phyloP scores from a whole-genome alignment of 2,888 invertebrate species.

The Gastracanthus pulcherrimus region DNA sequence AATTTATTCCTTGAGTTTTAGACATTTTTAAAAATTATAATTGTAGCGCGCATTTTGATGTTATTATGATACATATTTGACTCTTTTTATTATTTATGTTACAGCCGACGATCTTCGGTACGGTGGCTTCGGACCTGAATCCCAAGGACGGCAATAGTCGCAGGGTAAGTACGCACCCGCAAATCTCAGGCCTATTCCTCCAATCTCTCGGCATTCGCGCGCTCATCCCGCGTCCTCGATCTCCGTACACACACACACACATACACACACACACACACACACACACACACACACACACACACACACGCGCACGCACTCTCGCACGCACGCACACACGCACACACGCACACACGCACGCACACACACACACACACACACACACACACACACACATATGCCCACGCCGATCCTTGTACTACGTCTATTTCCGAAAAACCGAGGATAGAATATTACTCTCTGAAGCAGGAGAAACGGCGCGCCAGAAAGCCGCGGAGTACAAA shows the following conservation, averaged over 20 bases:
- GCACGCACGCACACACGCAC: background rate
- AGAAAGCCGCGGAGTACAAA: background rate
- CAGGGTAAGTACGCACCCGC: slow-evolving; percentile 78
- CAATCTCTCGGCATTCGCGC: slow-evolving; percentile 7
- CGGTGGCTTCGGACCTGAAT: slow-evolving; percentile 81
- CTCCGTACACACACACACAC: background rate
- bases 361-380: background rate
- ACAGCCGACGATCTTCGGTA: slow-evolving; percentile 83
- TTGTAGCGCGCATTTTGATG: too few relatives aligned
- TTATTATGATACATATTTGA: background rate
- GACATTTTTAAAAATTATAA: too few relatives aligned
- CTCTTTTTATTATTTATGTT: slow-evolving; percentile 72
- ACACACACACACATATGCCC: background rate
- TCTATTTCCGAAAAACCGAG: slow-evolving; percentile 16
- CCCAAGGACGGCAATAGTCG: slow-evolving; percentile 82
- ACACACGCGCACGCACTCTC: background rate
- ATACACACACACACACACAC: background rate
- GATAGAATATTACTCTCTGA: slow-evolving; percentile 16
- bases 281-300: background rate
- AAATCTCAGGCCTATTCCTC: background rate
- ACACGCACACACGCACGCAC: background rate
- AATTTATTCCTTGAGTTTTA: too few relatives aligned
- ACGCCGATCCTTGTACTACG: background rate
- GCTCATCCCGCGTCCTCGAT: background rate
- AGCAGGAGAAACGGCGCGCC: background rate